Evolutionary conservation across 2,888 invertebrate species (phyloP).

Genomic region (Cerastis leucographa): DNA sequence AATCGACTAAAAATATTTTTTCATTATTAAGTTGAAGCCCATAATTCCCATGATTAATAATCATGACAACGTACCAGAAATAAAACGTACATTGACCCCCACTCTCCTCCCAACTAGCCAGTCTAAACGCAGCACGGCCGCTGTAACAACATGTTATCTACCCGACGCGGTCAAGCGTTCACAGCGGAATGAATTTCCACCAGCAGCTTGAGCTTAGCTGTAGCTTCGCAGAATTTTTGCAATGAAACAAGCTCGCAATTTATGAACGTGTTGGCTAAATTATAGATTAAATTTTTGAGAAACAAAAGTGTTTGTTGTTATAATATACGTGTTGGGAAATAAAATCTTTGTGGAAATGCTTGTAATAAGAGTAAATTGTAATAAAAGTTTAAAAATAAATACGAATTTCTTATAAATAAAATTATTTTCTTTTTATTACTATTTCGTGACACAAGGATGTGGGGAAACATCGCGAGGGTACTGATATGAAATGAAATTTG

Average conservation of each 20-base stretch:
- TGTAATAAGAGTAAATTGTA: background rate
- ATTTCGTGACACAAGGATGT: background rate
- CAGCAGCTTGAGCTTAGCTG: slow-evolving; percentile 59
- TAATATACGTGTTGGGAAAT: background rate
- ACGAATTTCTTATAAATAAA: background rate
- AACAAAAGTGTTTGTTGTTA: slow-evolving; percentile 4
- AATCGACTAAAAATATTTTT: no score
- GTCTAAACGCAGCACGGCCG: slow-evolving; percentile 66
- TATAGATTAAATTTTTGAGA: slow-evolving; percentile 25
- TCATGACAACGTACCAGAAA: no score
- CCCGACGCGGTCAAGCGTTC: slow-evolving; percentile 79
- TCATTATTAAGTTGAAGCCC: no score
- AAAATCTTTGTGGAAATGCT: background rate
- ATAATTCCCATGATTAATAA: no score
- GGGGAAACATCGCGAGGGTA: no score
- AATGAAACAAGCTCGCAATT: slow-evolving; percentile 36
- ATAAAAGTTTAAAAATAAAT: background rate
- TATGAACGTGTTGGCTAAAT: slow-evolving; percentile 34
- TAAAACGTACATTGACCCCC: background rate
- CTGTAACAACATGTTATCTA: slow-evolving; percentile 85
- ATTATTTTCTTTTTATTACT: background rate
- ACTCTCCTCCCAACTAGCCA: background rate
- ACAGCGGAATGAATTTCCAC: slow-evolving; percentile 80
- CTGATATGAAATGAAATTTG: no score
- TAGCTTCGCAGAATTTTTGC: slow-evolving; percentile 50